phyloP scores from a whole-genome alignment of 2,113 vertebrate species.

The Acanthisitta chloris region DNA sequence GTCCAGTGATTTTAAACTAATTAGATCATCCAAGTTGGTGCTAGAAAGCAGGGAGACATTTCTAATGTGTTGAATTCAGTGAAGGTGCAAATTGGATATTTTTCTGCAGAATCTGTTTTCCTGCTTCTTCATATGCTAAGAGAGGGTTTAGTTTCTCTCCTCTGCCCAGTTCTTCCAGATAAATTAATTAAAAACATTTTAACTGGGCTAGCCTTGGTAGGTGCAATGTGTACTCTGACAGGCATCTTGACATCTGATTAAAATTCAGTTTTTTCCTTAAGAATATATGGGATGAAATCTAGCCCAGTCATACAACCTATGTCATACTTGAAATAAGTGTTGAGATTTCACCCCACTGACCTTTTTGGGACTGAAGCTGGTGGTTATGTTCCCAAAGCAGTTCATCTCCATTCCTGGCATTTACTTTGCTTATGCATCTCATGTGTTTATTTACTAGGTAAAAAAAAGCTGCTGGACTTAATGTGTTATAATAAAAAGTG shows the following conservation, averaged over 20 bases:
- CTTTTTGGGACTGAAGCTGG: background rate
- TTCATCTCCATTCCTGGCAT: background rate
- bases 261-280: background rate
- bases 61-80: background rate
- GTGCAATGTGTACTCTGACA: background rate
- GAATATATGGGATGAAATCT: background rate
- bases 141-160: background rate
- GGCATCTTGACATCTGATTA: background rate
- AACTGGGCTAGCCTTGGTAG: background rate
- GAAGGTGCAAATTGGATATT: background rate
- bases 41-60: background rate
- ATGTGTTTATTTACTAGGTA: background rate
- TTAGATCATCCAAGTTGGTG: background rate
- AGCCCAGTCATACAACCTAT: background rate
- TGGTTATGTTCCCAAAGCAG: background rate
- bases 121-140: background rate
- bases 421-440: background rate
- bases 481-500: background rate
- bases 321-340: fast-evolving
- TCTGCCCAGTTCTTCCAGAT: background rate
- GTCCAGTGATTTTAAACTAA: background rate
- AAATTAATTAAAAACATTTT: background rate
- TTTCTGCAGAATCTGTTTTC: background rate
- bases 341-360: background rate
- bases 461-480: background rate